phyloP scores from a whole-genome alignment of 2,797 vertebrate genomes.

The Coilia nasus region DNA sequence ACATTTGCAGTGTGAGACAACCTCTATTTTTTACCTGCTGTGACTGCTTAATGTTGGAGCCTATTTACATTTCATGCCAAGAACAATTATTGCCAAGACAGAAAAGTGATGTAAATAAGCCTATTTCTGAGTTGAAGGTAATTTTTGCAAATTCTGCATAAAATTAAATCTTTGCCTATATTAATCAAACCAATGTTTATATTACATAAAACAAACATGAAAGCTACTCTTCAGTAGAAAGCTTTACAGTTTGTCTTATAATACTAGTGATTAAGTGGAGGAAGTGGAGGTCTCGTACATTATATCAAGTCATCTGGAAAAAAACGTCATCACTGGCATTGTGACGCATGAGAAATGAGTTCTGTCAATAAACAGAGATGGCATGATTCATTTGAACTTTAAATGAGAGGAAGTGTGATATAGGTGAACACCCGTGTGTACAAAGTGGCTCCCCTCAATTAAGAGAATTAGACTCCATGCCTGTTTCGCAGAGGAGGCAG shows the following conservation, averaged over 20 bases:
- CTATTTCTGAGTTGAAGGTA: not conserved
- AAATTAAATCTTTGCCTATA: not conserved
- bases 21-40: not conserved
- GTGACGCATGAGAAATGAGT: not conserved
- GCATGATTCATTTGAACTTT: not conserved
- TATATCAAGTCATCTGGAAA: not conserved
- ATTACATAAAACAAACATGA: not conserved
- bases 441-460: not conserved
- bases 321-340: not conserved
- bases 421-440: not conserved
- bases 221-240: not conserved
- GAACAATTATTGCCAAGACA: not conserved
- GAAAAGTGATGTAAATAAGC: not conserved
- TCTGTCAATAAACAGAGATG: not conserved
- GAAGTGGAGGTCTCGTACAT: not conserved
- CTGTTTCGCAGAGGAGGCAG: not conserved
- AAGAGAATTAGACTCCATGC: not conserved
- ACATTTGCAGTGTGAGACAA: not conserved
- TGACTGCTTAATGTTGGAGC: not conserved
- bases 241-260: not conserved
- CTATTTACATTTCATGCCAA: not conserved
- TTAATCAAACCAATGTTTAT: not conserved
- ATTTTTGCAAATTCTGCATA: not conserved
- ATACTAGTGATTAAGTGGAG: not conserved
- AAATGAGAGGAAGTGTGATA: not conserved